A percentile compares a stretch with the other conserved stretches of the same genome.
These are phyloP conservation scores for Tolypeutes matacus DNA, from an alignment of 2,797 vertebrate genomes.

Conservation along the genomic window DNA sequence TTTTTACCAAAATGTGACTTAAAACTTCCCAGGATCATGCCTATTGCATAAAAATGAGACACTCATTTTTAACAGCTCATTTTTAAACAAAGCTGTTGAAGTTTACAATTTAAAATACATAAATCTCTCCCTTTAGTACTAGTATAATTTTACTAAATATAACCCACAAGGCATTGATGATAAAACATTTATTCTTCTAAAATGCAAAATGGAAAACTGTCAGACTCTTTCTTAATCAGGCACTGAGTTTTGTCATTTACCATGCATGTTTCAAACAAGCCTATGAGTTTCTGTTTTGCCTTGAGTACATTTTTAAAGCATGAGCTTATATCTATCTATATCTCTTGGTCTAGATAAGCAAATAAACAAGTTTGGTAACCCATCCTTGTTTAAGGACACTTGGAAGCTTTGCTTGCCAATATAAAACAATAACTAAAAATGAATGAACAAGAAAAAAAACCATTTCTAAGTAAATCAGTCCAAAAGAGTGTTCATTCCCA, in stretches of 20 bases:
- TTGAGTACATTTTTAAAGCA: conserved; percentile 34
- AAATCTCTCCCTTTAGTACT: not conserved
- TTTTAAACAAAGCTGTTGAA: not conserved
- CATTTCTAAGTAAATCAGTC: not conserved
- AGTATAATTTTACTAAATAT: conserved; percentile 9
- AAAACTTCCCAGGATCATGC: conserved; percentile 30
- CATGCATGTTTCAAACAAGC: not conserved
- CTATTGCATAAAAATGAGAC: not conserved
- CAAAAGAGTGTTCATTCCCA: not conserved
- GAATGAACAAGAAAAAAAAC: not conserved
- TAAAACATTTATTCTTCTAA: not conserved
- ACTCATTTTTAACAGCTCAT: too few species aligned
- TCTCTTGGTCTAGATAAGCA: not conserved
- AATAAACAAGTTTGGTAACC: not conserved
- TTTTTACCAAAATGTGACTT: conserved; percentile 51
- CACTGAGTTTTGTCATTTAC: not conserved
- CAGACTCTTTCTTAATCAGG: not conserved
- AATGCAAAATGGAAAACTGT: not conserved
- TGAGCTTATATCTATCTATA: not conserved
- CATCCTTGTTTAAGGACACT: not conserved
- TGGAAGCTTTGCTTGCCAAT: not conserved
- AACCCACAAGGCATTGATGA: not conserved
- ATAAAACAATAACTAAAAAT: conserved; percentile 35
- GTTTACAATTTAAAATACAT: not conserved
- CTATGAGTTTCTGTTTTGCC: not conserved